A percentile compares a stretch with the other conserved stretches of the same genome.
Conservation (phyloP, 1,140 invertebrate genomes). For the Papilio machaon region DNA sequence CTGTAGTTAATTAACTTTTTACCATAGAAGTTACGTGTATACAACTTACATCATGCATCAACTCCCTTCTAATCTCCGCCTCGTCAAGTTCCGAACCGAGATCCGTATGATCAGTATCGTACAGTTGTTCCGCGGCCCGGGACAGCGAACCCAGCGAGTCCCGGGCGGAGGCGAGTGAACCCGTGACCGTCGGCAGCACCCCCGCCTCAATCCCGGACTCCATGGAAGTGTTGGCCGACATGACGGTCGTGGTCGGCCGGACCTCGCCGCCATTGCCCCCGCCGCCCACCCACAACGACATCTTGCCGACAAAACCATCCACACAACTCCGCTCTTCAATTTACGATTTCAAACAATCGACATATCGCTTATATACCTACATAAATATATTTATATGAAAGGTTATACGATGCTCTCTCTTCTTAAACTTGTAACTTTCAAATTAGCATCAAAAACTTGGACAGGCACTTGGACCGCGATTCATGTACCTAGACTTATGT, state of each 20-base stretch:
- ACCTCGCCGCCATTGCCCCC: constrained; percentile 64
- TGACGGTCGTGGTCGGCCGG: constrained; percentile 65
- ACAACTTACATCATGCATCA: constrained; percentile 87
- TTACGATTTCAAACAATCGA: constrained; percentile 33
- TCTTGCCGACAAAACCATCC: constrained; percentile 70
- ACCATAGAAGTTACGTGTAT: neutral
- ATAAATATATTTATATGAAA: constrained; percentile 27
- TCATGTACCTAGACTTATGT: constrained; percentile 11
- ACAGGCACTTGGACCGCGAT: constrained; percentile 30
- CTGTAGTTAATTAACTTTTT: neutral
- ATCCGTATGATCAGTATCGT: constrained; percentile 90
- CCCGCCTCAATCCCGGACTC: constrained; percentile 83
- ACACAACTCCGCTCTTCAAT: constrained; percentile 50
- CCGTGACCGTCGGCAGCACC: constrained; percentile 86
- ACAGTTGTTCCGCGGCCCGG: constrained; percentile 84
- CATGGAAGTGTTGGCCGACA: constrained; percentile 80
- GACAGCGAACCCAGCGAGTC: constrained; percentile 84
- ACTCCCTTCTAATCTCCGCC: constrained; percentile 87
- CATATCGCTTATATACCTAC: neutral
- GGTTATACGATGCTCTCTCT: constrained; percentile 17
- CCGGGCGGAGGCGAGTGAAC: constrained; percentile 83
- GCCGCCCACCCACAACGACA: constrained; percentile 79
- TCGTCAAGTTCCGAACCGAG: constrained; percentile 89
- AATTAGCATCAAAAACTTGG: constrained; percentile 31
- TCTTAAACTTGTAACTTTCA: constrained; percentile 29